Percentiles rank a stretch among this genome's conserved stretches.
Evolutionary conservation across 2,113 vertebrate species (phyloP).

Genomic region (Semnornis frantzii): DNA sequence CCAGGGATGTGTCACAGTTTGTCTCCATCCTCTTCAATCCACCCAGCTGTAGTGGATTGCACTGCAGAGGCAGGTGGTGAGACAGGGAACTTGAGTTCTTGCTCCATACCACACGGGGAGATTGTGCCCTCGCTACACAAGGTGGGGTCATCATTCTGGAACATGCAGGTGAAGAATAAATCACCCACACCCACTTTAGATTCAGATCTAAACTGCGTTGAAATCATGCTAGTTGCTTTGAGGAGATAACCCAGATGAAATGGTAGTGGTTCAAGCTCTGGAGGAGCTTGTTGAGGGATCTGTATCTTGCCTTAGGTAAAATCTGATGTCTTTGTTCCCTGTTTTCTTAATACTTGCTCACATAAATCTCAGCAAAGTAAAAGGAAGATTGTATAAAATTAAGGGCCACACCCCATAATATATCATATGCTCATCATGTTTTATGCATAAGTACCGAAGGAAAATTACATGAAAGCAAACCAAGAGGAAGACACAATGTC

Average conservation of each 20-base stretch:
- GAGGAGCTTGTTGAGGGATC: not conserved
- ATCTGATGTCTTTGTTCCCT: fast-evolving
- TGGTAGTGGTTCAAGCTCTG: not conserved
- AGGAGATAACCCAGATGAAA: not conserved
- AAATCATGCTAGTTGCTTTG: not conserved
- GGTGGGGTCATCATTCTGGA: not conserved
- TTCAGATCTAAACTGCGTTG: not conserved
- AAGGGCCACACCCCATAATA: fast-evolving
- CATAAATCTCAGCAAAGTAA: not conserved
- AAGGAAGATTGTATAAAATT: not conserved
- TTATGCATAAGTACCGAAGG: not conserved
- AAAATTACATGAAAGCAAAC: not conserved
- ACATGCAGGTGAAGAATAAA: not conserved
- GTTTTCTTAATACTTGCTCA: not conserved
- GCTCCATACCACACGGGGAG: not conserved
- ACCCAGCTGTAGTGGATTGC: not conserved
- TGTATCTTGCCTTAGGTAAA: not conserved
- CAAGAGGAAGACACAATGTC: not conserved
- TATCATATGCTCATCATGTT: not conserved
- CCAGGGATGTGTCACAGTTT: not conserved
- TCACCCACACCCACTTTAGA: not conserved
- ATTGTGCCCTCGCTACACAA: not conserved
- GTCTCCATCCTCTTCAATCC: not conserved
- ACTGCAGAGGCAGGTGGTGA: not conserved
- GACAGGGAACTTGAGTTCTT: not conserved